Conservation (phyloP, 2,113 vertebrate genomes). For the Ceuthmochares aereus region DNA sequence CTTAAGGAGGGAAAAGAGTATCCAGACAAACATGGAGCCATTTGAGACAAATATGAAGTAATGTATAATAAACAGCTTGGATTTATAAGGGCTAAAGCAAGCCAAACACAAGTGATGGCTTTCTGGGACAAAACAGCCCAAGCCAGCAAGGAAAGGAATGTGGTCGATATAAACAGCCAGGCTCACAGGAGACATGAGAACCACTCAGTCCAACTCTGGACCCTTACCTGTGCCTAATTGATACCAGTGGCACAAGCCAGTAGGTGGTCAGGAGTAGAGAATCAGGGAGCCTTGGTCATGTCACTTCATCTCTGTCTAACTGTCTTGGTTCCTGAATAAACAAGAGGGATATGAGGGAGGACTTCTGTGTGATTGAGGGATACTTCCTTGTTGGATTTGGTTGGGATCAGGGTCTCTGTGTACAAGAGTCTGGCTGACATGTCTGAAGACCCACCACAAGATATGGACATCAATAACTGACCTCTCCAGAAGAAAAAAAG, state of each 20-base stretch:
- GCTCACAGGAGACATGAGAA: rapidly evolving
- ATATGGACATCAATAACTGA: not conserved
- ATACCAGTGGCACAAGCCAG: not conserved
- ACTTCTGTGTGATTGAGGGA: not conserved
- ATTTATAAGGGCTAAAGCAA: not conserved
- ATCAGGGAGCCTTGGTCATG: not conserved
- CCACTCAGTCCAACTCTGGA: not conserved
- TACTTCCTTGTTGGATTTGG: not conserved
- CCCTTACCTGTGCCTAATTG: not conserved
- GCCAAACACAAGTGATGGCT: not conserved
- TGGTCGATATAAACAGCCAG: not conserved
- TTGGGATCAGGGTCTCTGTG: not conserved
- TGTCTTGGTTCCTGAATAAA: not conserved
- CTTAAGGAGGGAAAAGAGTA: slow-evolving; percentile 18
- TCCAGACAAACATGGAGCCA: slow-evolving; percentile 19
- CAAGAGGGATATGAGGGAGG: not conserved
- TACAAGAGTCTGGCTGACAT: not conserved
- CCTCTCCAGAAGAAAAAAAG: not conserved
- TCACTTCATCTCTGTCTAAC: not conserved
- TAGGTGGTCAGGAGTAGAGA: not conserved
- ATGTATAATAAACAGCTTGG: slow-evolving; percentile 37
- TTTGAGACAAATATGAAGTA: slow-evolving; percentile 37
- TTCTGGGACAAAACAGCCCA: not conserved
- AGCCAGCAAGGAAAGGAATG: not conserved
- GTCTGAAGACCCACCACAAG: not conserved